These are phyloP conservation scores for Euphydryas editha DNA, from an alignment of 2,888 invertebrate species.

Conservation along the genomic window DNA sequence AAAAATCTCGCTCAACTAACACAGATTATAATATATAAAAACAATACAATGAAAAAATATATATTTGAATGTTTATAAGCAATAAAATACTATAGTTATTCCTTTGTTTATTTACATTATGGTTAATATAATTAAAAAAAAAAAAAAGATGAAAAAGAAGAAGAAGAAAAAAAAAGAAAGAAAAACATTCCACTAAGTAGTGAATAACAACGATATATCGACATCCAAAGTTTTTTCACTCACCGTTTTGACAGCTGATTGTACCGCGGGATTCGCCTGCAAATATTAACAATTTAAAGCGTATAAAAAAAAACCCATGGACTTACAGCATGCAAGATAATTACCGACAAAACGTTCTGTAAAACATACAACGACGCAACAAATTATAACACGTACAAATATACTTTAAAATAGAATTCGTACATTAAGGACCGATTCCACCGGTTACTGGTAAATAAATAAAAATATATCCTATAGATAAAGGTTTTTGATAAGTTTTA, in stretches of 20 bases:
- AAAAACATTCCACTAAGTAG: slow-evolving; percentile 58
- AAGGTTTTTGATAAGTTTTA: too few species aligned
- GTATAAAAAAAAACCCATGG: slow-evolving; percentile 54
- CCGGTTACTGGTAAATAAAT: too few species aligned
- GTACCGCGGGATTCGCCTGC: slow-evolving; percentile 96
- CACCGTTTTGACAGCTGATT: slow-evolving; percentile 96
- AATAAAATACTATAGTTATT: too few species aligned
- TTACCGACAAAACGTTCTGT: slow-evolving; percentile 8
- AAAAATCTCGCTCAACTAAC: too few species aligned
- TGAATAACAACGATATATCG: slow-evolving; percentile 41
- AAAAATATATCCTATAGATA: too few species aligned
- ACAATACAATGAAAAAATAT: too few species aligned
- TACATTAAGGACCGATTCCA: neutral
- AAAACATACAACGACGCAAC: neutral
- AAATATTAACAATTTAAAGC: slow-evolving; percentile 83
- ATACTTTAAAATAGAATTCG: neutral
- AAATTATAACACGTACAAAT: neutral
- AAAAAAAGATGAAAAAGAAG: too few species aligned
- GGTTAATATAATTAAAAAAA: too few species aligned
- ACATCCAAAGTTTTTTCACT: slow-evolving; percentile 78
- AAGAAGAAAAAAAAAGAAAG: too few species aligned
- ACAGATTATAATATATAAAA: too few species aligned
- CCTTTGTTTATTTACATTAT: too few species aligned
- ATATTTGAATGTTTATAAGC: too few species aligned
- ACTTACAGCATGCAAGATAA: slow-evolving; percentile 68